Evolutionary conservation across 2,113 vertebrate species (phyloP).

Genomic region (Tinamus guttatus): DNA sequence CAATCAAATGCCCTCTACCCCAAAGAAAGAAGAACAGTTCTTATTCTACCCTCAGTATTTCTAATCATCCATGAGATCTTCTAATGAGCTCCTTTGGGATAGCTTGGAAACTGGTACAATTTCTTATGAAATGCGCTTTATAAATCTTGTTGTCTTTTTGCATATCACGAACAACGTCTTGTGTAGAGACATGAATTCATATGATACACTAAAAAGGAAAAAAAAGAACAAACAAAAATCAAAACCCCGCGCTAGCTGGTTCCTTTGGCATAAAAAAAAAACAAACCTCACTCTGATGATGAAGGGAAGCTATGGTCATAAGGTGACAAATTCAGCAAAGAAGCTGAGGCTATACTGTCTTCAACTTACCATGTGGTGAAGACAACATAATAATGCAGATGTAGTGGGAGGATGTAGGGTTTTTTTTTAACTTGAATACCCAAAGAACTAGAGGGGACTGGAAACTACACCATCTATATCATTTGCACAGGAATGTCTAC

Average conservation of each 20-base stretch:
- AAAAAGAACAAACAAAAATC: too few relatives aligned
- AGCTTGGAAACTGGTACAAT: neutral
- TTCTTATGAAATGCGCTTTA: neutral
- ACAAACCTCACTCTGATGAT: neutral
- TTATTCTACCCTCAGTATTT: slow-evolving; percentile 2
- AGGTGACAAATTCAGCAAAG: neutral
- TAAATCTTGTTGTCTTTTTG: neutral
- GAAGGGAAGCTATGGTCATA: neutral
- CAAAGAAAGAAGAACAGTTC: neutral
- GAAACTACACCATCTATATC: neutral
- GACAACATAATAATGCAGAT: neutral
- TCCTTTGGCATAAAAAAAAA: neutral
- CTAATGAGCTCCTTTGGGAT: neutral
- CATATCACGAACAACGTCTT: neutral
- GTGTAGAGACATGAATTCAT: neutral
- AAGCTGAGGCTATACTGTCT: neutral
- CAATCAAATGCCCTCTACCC: neutral
- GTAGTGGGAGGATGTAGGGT: neutral
- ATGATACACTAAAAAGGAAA: neutral
- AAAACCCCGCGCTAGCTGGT: neutral
- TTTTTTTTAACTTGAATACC: neutral
- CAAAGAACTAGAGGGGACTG: neutral
- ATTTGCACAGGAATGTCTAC: neutral
- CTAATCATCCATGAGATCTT: neutral
- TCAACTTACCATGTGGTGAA: neutral